Evolutionary conservation across 1,140 invertebrate species (phyloP), one percentile per base, ranked within the genome.

Genomic region (Hylaeus anthracinus): DNA sequence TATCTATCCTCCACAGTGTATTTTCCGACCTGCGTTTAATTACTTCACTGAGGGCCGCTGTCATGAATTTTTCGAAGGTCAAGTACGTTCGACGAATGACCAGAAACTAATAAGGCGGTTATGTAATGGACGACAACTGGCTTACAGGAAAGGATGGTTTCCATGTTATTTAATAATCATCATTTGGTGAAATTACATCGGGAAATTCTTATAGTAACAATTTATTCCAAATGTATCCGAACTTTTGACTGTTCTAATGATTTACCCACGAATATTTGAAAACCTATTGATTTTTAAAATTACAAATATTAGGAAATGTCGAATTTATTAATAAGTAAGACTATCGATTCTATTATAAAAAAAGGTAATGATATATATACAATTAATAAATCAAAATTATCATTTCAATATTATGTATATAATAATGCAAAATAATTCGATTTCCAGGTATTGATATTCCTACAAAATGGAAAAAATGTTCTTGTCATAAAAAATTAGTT

Each of bases 61-160:
- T 67, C 55, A 53, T 53, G 45, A 78, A 67, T 75, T 78, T 71
- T 48, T 56, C 73, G 75, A 87, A 87, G 85, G 82, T 82, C 74
- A 81, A 63, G 60, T 72, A 53, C 61, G 72, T 85, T 85, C 77
- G 72, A 43, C 43, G 12, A 72, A 37, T 55, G 37, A 65, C 14
- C 14, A 72, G 9, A n/a, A 55, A 65, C 41, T 69, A 12, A 58
- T 48, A 69, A 76, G 73, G 51, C 51, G 41, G 41, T 37, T 75
- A 14, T 12, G n/a, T 12, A 75, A 67, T 37, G 51, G 41, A 75
- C 51, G 63, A 75, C 65, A 67, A 67, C 45, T 67, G 43, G n/a
- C 12, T 55, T 60, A 45, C 37, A 14, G 37, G 51, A 65, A 37
- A 67, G 65, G 48, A 14, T n/a, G 26, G 51, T 74, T 26, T 26